Conservation (phyloP, 2,113 vertebrate genomes). For the Gobiocypris rarus region DNA sequence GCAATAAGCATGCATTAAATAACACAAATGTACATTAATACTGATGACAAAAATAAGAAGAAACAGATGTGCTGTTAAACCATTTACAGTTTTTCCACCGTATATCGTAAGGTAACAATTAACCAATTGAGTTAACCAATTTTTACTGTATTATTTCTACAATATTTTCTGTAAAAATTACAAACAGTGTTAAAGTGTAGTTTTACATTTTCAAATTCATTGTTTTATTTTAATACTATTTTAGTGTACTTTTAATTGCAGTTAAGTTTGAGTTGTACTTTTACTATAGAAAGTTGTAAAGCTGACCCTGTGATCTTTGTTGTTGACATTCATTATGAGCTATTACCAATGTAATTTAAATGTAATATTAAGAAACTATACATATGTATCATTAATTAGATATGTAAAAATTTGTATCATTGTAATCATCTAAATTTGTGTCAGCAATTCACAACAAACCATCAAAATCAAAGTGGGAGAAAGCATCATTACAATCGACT, state of each 20-base stretch:
- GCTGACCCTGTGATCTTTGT: not conserved
- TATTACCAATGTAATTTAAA: not conserved
- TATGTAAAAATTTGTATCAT: too few species aligned
- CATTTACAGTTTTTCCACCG: too few species aligned
- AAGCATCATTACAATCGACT: too few species aligned
- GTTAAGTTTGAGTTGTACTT: not conserved
- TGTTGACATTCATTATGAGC: not conserved
- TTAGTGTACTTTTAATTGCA: not conserved
- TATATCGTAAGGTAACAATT: too few species aligned
- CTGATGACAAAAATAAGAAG: too few species aligned
- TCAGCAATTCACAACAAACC: not conserved
- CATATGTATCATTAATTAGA: not conserved
- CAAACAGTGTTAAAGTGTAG: too few species aligned
- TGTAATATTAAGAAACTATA: not conserved
- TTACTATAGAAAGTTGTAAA: not conserved
- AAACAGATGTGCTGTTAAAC: too few species aligned
- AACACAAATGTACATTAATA: too few species aligned
- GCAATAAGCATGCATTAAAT: too few species aligned
- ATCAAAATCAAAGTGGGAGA: not conserved
- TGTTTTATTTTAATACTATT: not conserved
- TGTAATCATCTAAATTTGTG: not conserved
- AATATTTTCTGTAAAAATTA: too few species aligned
- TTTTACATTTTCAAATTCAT: not conserved
- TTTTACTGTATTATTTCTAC: not conserved
- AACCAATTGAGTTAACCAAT: too few species aligned